Evolutionary conservation across 2,113 vertebrate species (phyloP).

Genomic region (Tetrao urogallus): DNA sequence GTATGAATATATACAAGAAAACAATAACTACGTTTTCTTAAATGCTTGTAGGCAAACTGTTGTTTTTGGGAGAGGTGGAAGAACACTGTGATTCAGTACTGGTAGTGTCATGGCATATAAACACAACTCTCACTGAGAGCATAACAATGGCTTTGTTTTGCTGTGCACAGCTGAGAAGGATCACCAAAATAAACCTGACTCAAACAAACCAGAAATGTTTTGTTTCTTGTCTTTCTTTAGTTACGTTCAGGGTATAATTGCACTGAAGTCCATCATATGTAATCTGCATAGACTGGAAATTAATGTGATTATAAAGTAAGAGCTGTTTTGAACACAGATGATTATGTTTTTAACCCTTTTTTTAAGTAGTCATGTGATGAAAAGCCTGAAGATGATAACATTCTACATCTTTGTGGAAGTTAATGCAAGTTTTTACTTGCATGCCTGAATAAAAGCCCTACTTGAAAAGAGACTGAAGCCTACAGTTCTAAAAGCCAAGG

Average conservation of each 20-base stretch:
- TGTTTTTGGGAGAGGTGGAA: slow-evolving; percentile 53
- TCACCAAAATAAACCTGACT: slow-evolving; percentile 60
- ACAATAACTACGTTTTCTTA: slow-evolving; percentile 41
- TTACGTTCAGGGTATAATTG: background rate
- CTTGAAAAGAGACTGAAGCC: background rate
- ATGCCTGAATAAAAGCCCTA: background rate
- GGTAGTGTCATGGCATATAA: slow-evolving; percentile 60
- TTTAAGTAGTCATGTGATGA: background rate
- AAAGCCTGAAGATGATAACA: background rate
- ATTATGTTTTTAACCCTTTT: background rate
- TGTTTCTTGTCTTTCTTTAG: slow-evolving; percentile 15
- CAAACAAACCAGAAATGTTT: slow-evolving; percentile 37
- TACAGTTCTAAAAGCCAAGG: background rate
- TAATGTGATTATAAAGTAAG: background rate
- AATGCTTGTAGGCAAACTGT: slow-evolving; percentile 12
- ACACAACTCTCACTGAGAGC: slow-evolving; percentile 49
- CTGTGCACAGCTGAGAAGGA: slow-evolving; percentile 63
- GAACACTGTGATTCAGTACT: slow-evolving; percentile 34
- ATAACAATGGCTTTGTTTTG: slow-evolving; percentile 67
- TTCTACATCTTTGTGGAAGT: background rate
- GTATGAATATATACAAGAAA: slow-evolving; percentile 31
- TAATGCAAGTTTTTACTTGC: background rate
- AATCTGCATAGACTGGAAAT: background rate
- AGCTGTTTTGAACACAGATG: background rate
- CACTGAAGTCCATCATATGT: background rate